Percentiles rank a stretch among this genome's conserved stretches.
Evolutionary conservation across 2,113 vertebrate genomes (phyloP).

Genomic region (Gymnorhina tibicen): DNA sequence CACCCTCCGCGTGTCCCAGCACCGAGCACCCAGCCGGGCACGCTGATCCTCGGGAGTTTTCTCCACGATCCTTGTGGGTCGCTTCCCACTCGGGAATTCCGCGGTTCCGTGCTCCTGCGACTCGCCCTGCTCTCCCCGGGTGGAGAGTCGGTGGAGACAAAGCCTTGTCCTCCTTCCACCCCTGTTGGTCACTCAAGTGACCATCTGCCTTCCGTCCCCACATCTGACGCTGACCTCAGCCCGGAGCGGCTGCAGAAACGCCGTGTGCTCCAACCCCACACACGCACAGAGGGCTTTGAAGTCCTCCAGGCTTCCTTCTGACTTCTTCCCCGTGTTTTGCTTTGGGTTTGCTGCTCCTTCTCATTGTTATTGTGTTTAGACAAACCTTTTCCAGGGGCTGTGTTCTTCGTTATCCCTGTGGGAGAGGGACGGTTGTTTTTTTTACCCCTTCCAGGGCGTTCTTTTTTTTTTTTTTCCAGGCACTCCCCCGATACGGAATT

Average conservation of each 20-base stretch:
- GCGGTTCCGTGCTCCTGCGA: accelerated
- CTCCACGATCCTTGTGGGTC: background rate
- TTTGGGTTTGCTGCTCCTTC: background rate
- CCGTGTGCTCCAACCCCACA: background rate
- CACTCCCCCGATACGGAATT: background rate
- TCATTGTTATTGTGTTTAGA: background rate
- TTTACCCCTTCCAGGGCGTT: background rate
- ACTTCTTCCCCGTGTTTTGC: background rate
- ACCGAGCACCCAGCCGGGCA: accelerated
- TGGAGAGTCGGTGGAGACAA: background rate
- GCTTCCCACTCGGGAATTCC: background rate
- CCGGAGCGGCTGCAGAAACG: background rate
- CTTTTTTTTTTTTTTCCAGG: background rate
- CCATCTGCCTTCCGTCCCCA: background rate
- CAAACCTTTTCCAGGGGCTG: background rate
- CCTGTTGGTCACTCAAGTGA: background rate
- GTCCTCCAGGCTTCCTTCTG: background rate
- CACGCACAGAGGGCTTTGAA: background rate
- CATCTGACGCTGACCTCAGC: background rate
- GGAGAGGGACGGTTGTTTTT: background rate
- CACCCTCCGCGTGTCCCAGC: accelerated
- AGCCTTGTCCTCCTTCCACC: background rate
- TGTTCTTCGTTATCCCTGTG: background rate
- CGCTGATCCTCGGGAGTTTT: accelerated
- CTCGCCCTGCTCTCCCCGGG: background rate